Base-by-base conservation (phyloP, 2,797 vertebrate species). In the Oreochromis grahami region DNA sequence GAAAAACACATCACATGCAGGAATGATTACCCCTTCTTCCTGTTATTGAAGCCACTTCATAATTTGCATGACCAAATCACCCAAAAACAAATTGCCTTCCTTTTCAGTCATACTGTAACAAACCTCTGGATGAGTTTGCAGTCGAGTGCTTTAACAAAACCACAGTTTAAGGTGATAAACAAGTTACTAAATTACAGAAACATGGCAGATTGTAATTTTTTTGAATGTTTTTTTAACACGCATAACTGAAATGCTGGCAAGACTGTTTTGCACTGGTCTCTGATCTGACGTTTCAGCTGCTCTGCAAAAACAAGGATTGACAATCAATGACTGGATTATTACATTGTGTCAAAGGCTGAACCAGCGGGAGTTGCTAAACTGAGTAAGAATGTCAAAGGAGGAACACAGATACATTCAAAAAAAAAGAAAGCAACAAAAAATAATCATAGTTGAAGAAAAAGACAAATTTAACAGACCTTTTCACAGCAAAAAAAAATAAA, bases 271-370 rank as follows among this genome's bases (percentile, higher is more conserved):
- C 60, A 52, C 53, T 53, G 11, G 8, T 76, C 32, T 84, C 63
- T 76, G 53, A 72, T 76, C 72, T 80, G 79, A 56, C 77, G 53
- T 48, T 65, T 86, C 65, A 79, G 68, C 45, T 77, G 79, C 38
- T 43, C 29, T 41, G 50, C 50, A 78, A 68, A 65, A 77, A 80
- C 24, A 45, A 53, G 43, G 14, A 79, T 5, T 38, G 53, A 76
- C 41, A 79, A 58, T 84, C 81, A 70, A 76, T 82, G 74, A 53
- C 24, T 55, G 68, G 45, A 87, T 87, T 13, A 79, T 32, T 81
- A 81, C 45, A 56, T 17, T 32, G 77, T 74, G 76, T 79, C 83
- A 81, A 79, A 83, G 21, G 45, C n/a, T 7, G 21, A 79, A 70
- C 74, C 74, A 81, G 58, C n/a, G 1, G 29, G 60, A 50, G 53